Evolutionary conservation across 2,797 vertebrate genomes (phyloP), one percentile per base, ranked within the genome.

Genomic region (Falco columbarius): DNA sequence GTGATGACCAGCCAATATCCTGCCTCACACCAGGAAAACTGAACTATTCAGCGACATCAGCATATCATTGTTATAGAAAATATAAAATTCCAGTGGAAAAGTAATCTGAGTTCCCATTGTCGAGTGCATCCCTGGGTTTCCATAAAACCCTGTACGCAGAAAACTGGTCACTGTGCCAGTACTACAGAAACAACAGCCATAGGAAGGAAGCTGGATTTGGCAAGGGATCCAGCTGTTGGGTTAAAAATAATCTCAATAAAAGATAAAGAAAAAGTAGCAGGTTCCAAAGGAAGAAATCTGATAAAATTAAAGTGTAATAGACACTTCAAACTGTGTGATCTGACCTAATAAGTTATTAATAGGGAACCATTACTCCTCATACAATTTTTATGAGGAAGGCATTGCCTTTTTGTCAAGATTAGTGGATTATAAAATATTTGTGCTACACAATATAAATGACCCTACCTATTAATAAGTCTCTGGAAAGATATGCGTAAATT

Each of bases 341-440:
- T 98, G 98, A 98, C 98, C 98, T 99, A 98, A 98, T 99, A 98
- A 99, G 98, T 99, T 99, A 99, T 99, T 99, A 99, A 99, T 99
- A 99, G 98, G 99, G 98, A 98, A 98, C 98, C 99, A 99, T 99
- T 99, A 99, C 98, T 98, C 98, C 98, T 99, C 98, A 99, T 99
- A 95, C 98, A 99, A 99, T 98, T 99, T 99, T 99, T 98, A 99
- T 99, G 97, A 98, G 97, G 95, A 98, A 98, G 98, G 98, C 98
- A 98, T 98, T 98, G 98, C 98, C 98, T 99, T 99, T 99, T 99
- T 99, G 99, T 98, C 98, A 99, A 98, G 98, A 99, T 99, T 98
- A 98, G 98, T 98, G 98, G 98, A 98, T 98, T 98, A 98, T 98
- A 99, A 99, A 99, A 98, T 99, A 99, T 99, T 99, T 99, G 98